Evolutionary conservation across 1,140 invertebrate genomes (phyloP), one percentile per base, ranked within the genome.

Genomic region (Vollenhovia emeryi): DNA sequence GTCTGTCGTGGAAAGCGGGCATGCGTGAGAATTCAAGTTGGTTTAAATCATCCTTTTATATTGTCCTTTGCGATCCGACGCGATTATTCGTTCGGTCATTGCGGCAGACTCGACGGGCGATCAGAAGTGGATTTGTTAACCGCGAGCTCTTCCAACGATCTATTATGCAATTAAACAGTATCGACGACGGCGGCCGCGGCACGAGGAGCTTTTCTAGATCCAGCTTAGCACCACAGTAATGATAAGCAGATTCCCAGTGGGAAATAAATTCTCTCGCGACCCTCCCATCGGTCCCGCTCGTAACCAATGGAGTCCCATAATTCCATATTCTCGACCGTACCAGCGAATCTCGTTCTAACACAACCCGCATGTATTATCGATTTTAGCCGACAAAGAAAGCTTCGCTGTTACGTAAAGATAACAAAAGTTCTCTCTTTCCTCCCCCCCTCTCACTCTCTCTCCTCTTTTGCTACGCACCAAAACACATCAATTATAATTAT

Each of bases 201-300:
- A 71, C 50, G 48, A 71, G 15, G 55, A 59, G 43, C 71, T 43
- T 76, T 64, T 74, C 45, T 24, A 60, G 43, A 76, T 84, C 71
- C 57, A 76, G 71, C 55, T 74, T 74, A 75, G 62, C 36, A 55
- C 45, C 52, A 57, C 64, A 64, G n/a, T 71, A 82, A 85, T 85
- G 84, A 79, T 60, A 71, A 82, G 52, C 76, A 82, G 75, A 82
- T 71, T 80, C 75, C 75, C 84, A 48, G 15, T 68, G 64, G 84
- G 43, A 71, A 85, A 85, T 85, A 85, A 85, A 85, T 82, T 82
- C 52, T 36, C 84, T 18, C 36, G 36, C 57, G 64, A 69, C 33
- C 50, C 40, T 68, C 84, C 48, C 30, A n/a, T 68, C 21, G 33
- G 7, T 24, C 33, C 48, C 13, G 24, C 13, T 13, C 8, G 52